These are phyloP conservation scores for Dallia pectoralis DNA, from an alignment of 2,797 vertebrate genomes.

Conservation along the genomic window DNA sequence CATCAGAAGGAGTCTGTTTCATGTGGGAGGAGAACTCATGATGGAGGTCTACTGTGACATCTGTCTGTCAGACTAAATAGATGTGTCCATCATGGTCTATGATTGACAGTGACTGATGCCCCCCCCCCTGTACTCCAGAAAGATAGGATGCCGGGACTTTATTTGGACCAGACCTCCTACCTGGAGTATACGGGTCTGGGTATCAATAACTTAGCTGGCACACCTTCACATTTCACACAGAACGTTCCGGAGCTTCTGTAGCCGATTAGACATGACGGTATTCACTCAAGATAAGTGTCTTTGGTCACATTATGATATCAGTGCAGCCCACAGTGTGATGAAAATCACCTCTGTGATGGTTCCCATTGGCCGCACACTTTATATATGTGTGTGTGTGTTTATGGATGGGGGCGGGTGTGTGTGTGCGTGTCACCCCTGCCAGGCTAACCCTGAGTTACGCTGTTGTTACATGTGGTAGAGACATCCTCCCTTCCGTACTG, in stretches of 20 bases:
- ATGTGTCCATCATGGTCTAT: constrained; percentile 61
- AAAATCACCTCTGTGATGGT: constrained; percentile 35
- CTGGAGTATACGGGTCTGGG: neutral
- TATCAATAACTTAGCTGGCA: constrained; percentile 30
- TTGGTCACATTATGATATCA: constrained; percentile 48
- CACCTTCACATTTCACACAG: constrained; percentile 7
- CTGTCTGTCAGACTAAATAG: constrained; percentile 61
- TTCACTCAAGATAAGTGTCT: constrained; percentile 50
- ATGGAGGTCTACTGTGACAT: too few species aligned
- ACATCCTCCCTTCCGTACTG: constrained; percentile 65
- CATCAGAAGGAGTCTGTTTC: constrained; percentile 70
- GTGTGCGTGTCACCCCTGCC: constrained; percentile 67
- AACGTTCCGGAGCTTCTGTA: constrained; percentile 24
- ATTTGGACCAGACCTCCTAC: constrained; percentile 65
- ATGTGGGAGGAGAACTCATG: constrained; percentile 65
- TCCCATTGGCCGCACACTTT: constrained; percentile 34
- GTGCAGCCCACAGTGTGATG: constrained; percentile 52
- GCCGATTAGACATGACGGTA: constrained; percentile 51
- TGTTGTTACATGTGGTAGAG: constrained; percentile 77
- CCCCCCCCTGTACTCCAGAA: neutral
- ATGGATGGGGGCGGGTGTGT: constrained; percentile 57
- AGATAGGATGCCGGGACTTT: constrained; percentile 5
- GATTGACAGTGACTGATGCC: constrained; percentile 47
- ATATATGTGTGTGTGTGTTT: constrained; percentile 39
- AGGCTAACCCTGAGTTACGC: constrained; percentile 72